Evolutionary conservation across 2,888 invertebrate genomes (phyloP), one percentile per base, ranked within the genome.

Genomic region (Ptychoptera contaminata): DNA sequence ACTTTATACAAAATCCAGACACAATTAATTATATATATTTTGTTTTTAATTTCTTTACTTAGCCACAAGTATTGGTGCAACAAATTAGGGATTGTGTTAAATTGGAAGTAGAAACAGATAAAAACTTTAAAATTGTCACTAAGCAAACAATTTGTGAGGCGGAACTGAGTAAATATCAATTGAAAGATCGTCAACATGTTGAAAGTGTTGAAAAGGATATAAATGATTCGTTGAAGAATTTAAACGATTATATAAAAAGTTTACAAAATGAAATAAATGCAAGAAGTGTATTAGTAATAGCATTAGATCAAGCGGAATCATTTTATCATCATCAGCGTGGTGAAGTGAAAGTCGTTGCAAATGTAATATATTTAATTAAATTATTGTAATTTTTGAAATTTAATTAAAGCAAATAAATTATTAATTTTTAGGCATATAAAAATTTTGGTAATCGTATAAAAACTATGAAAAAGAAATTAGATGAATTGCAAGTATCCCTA

Each of bases 321-420:
- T 92, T 88, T 65, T 87, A 93, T 60, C 82, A 86, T 36, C 84
- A 82, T 14, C 94, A 96, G 61, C 74, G 84, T 48, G 84, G 86
- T 7, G 96, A 97, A 70, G 94, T 94, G 11, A 92, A 91, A 72
- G 82, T 94, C 49, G 94, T 96, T 23, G 86, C 87, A 47, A 91
- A 87, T 73, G 94, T 93, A 67, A 79, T 84, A n/a, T 36, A 36
- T 46, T n/a, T 35, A 43, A n/a, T 42, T 42, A 14, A 30, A n/a
- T n/a, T n/a, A n/a, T 15, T 29, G 15, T 37, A 30, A 23, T 23
- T 3, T 5, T 23, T 23, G 23, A 23, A 23, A 23, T 23, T n/a
- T n/a, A n/a, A n/a, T n/a, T 12, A 30, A 38, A 35, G 37, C 31
- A 23, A 29, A 14, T 37, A 38, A 8, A 37, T 44, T 44, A 46